phyloP scores from a whole-genome alignment of 1,140 invertebrate species.

The Drosophila punjabiensis region DNA sequence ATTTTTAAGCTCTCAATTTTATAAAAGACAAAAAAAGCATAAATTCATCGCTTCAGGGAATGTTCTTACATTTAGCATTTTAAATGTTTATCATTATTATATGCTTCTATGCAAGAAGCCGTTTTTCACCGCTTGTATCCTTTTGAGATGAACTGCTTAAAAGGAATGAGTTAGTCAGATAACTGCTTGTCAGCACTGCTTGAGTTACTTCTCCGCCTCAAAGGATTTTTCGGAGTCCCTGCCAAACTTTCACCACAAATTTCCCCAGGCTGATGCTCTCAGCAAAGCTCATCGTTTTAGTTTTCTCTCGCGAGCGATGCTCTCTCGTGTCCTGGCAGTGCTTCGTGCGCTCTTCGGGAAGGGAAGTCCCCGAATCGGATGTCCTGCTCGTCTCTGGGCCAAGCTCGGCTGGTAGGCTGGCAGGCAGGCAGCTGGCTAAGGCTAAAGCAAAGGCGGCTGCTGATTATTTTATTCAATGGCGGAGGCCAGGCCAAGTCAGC shows the following conservation, averaged over 20 bases:
- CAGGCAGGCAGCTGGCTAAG: slow-evolving; percentile 39
- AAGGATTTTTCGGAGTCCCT: slow-evolving; percentile 33
- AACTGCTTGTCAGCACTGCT: background rate
- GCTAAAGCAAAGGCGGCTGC: slow-evolving; percentile 43
- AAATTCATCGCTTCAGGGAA: background rate
- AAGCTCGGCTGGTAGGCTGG: slow-evolving; percentile 40
- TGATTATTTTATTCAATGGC: slow-evolving; percentile 55
- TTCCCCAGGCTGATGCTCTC: slow-evolving; percentile 34
- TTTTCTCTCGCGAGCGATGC: background rate
- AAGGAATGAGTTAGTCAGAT: background rate
- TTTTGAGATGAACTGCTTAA: background rate
- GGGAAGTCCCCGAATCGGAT: background rate
- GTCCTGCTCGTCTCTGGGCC: slow-evolving; percentile 16
- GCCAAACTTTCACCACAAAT: slow-evolving; percentile 28
- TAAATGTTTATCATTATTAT: background rate
- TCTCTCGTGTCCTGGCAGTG: slow-evolving; percentile 11
- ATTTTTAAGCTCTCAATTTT: background rate
- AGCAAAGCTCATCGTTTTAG: slow-evolving; percentile 5
- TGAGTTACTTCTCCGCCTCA: background rate
- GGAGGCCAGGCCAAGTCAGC: slow-evolving; percentile 26
- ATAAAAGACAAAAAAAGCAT: background rate
- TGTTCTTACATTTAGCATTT: background rate
- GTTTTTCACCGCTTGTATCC: background rate
- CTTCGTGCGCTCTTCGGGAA: slow-evolving; percentile 1
- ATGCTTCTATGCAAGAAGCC: too few species aligned